Evolutionary conservation across 2,797 vertebrate species (phyloP).

Genomic region (Chromobotia macracanthus): DNA sequence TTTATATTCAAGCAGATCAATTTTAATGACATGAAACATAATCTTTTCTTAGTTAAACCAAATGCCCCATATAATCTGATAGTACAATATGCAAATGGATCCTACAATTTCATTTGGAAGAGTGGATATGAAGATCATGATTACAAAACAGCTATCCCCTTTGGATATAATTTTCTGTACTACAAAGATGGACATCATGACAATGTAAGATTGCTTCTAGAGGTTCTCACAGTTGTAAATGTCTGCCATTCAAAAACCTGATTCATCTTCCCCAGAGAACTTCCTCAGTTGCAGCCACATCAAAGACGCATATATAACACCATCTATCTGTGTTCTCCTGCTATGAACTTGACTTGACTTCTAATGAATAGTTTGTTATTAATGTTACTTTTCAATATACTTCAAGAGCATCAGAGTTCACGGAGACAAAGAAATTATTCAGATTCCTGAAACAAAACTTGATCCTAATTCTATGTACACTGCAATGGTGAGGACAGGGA

Average conservation of each 20-base stretch:
- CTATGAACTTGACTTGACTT: neutral
- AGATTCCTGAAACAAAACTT: neutral
- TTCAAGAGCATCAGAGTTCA: neutral
- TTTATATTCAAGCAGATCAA: no score
- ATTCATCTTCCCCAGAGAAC: neutral
- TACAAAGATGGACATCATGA: conserved; percentile 29
- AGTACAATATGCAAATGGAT: conserved; percentile 30
- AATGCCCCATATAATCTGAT: conserved; percentile 48
- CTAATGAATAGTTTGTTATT: neutral
- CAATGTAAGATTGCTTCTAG: neutral
- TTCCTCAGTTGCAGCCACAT: conserved; percentile 27
- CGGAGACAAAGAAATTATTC: fast-evolving
- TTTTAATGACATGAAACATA: no score
- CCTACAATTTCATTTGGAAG: conserved; percentile 56
- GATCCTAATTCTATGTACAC: conserved; percentile 44
- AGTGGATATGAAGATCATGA: conserved; percentile 40
- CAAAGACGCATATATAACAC: neutral
- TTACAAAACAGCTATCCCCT: fast-evolving
- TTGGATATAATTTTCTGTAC: conserved; percentile 48
- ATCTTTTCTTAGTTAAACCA: conserved; percentile 66
- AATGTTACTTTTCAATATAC: neutral
- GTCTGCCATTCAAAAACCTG: neutral
- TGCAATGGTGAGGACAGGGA: conserved; percentile 51
- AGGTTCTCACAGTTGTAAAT: neutral
- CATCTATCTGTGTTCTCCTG: neutral